Evolutionary conservation across 1,140 invertebrate genomes (phyloP).

Genomic region (Elymnias hypermnestra): DNA sequence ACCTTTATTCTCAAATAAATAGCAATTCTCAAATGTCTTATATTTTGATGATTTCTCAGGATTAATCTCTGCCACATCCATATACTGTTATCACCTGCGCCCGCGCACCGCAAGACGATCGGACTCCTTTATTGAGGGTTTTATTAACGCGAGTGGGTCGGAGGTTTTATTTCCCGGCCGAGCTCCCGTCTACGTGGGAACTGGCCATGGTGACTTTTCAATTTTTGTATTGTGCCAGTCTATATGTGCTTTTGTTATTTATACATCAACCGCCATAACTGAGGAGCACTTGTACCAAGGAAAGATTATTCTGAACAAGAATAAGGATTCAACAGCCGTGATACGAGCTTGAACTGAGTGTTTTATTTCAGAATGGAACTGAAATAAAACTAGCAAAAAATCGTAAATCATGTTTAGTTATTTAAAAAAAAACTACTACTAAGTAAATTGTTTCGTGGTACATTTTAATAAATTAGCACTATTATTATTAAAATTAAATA

Average conservation of each 20-base stretch:
- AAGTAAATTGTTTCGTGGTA: no score
- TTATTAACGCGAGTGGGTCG: slow-evolving; percentile 57
- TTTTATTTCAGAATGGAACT: no score
- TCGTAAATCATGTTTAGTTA: no score
- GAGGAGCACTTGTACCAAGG: background rate
- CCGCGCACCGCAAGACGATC: slow-evolving; percentile 48
- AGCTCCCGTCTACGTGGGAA: slow-evolving; percentile 61
- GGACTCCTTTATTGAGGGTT: slow-evolving; percentile 60
- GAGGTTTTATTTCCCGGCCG: slow-evolving; percentile 46
- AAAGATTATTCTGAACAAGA: background rate
- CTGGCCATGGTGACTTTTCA: slow-evolving; percentile 45
- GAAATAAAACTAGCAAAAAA: no score
- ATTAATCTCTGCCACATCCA: slow-evolving; percentile 10
- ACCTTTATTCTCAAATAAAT: no score
- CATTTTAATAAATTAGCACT: no score
- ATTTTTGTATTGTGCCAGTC: slow-evolving; percentile 25
- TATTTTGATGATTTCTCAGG: no score
- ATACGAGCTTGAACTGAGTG: no score
- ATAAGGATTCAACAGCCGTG: no score
- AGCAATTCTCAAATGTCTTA: no score
- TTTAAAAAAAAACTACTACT: no score
- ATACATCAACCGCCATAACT: background rate
- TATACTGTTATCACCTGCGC: slow-evolving; percentile 42
- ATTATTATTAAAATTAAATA: no score
- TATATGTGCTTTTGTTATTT: background rate